Conservation (phyloP, 2,797 vertebrate species). For the Acridotheres tristis region DNA sequence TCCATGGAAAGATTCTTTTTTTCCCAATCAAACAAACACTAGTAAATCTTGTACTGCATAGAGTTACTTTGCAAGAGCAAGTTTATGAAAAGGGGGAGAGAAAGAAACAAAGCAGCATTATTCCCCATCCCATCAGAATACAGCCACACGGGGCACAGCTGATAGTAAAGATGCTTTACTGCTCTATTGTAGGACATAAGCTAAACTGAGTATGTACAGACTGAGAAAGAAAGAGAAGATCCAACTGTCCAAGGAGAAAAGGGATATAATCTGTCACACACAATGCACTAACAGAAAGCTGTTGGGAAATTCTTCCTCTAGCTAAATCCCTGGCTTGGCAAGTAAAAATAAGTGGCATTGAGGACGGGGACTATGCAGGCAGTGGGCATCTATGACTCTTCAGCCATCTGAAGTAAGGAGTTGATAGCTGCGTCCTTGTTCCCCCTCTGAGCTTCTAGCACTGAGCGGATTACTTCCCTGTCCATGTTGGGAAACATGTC, state of each 20-base stretch:
- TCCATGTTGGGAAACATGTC: constrained; percentile 99
- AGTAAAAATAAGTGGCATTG: constrained; percentile 49
- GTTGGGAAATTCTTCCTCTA: constrained; percentile 48
- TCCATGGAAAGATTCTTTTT: not conserved
- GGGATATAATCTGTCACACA: constrained; percentile 7
- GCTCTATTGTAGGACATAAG: not conserved
- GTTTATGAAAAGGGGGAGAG: not conserved
- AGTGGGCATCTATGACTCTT: constrained; percentile 85
- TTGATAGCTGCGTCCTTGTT: constrained; percentile 94
- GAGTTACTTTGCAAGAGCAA: constrained; percentile 29
- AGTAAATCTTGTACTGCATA: constrained; percentile 52
- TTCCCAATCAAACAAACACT: not conserved
- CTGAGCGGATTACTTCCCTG: constrained; percentile 91
- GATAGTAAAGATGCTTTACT: constrained; percentile 28
- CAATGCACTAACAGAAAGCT: constrained; percentile 39
- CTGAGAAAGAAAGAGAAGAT: not conserved
- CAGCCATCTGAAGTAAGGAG: constrained; percentile 94
- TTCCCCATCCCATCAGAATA: not conserved
- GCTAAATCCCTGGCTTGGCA: constrained; percentile 63
- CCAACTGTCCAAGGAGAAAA: not conserved
- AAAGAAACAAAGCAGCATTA: constrained; percentile 5
- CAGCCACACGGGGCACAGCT: not conserved
- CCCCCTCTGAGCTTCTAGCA: constrained; percentile 93
- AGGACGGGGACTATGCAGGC: not conserved
- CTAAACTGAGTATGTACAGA: constrained; percentile 6